Evolutionary conservation across 2,888 invertebrate genomes (phyloP).

Genomic region (Yponomeuta sedellus): DNA sequence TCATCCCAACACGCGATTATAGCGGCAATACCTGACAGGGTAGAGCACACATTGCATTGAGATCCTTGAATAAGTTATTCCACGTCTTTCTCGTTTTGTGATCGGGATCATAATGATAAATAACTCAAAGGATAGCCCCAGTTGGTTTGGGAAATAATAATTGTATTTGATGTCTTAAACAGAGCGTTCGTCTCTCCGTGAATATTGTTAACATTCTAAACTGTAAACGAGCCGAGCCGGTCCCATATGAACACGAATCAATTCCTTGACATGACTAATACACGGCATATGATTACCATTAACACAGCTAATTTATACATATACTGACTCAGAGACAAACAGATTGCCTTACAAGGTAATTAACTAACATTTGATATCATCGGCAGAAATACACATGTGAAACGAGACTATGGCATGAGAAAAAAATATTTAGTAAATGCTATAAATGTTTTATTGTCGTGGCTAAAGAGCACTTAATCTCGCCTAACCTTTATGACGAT

Average conservation of each 20-base stretch:
- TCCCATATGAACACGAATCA: slow-evolving; percentile 12
- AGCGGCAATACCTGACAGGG: slow-evolving; percentile 30
- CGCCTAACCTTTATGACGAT: no score
- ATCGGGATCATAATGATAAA: slow-evolving; percentile 73
- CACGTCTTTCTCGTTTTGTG: slow-evolving; percentile 63
- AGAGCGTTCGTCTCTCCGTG: slow-evolving; percentile 48
- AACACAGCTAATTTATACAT: background rate
- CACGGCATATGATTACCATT: background rate
- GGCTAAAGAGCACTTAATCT: slow-evolving; percentile 14
- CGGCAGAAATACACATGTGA: background rate
- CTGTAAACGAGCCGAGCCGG: slow-evolving; percentile 16
- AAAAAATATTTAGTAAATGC: slow-evolving; percentile 1
- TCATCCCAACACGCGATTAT: slow-evolving; percentile 35
- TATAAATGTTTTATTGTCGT: slow-evolving; percentile 12
- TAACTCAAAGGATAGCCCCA: slow-evolving; percentile 68
- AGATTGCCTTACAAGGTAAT: slow-evolving; percentile 3
- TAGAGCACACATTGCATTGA: slow-evolving; percentile 49
- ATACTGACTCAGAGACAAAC: slow-evolving; percentile 1
- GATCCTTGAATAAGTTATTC: slow-evolving; percentile 67
- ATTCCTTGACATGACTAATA: slow-evolving; percentile 12
- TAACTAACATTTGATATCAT: slow-evolving; percentile 3
- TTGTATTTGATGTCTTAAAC: slow-evolving; percentile 75
- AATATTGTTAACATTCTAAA: slow-evolving; percentile 26
- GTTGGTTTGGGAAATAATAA: slow-evolving; percentile 67
- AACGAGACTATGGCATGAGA: background rate